A percentile compares a stretch with the other conserved stretches of the same genome.
phyloP scores from a whole-genome alignment of 2,797 vertebrate genomes.

The Sebastes reedi region DNA sequence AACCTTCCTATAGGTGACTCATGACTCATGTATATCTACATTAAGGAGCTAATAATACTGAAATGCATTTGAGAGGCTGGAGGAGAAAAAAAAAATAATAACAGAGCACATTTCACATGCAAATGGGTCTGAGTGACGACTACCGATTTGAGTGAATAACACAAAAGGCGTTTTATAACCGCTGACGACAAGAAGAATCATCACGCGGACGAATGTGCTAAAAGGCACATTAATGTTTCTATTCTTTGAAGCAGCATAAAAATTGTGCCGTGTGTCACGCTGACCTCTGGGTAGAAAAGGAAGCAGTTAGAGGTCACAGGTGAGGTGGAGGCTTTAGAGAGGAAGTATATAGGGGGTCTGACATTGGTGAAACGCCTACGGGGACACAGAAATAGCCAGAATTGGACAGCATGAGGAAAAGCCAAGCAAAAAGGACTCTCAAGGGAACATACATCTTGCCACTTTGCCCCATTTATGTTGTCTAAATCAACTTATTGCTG shows the following conservation, averaged over 20 bases:
- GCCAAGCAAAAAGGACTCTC: not conserved
- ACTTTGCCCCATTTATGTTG: not conserved
- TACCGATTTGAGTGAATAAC: constrained; percentile 16
- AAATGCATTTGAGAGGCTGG: not conserved
- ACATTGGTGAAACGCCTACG: not conserved
- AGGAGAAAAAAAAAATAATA: not conserved
- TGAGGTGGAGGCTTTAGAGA: not conserved
- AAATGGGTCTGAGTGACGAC: constrained; percentile 46
- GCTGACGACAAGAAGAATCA: not conserved
- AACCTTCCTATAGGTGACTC: not conserved
- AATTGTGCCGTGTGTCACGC: not conserved
- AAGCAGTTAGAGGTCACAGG: constrained; percentile 11
- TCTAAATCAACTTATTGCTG: not conserved
- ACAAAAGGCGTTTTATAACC: constrained; percentile 44
- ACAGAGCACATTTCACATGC: constrained; percentile 21
- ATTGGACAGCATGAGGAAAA: not conserved
- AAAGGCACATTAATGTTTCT: not conserved
- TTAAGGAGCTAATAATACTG: not conserved
- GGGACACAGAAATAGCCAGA: constrained; percentile 19
- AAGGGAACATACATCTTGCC: not conserved
- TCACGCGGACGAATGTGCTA: not conserved
- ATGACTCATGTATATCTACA: not conserved
- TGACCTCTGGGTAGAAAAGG: not conserved
- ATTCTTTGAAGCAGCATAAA: not conserved
- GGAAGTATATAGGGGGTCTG: not conserved